A percentile compares a stretch with the other conserved stretches of the same genome.
phyloP scores from a whole-genome alignment of 2,888 invertebrate species.

The Drosophila diplacantha region DNA sequence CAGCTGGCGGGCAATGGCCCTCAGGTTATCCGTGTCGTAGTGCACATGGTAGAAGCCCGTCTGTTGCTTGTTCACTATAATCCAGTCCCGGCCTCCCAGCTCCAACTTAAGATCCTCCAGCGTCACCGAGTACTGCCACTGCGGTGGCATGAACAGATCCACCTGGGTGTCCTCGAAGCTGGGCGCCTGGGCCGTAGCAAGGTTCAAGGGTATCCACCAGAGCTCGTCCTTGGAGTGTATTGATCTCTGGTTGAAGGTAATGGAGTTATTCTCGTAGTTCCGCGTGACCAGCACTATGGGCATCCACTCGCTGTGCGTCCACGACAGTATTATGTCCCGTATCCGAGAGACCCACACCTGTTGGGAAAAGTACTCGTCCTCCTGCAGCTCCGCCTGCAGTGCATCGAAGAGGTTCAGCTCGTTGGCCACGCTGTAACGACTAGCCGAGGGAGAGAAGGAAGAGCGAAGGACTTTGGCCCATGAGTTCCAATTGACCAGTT shows the following conservation, averaged over 20 bases:
- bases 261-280: slow-evolving; percentile 79
- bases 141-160: slow-evolving; percentile 74
- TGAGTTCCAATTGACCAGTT: slow-evolving; percentile 72
- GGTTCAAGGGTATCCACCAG: slow-evolving; percentile 76
- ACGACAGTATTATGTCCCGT: slow-evolving; percentile 80
- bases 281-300: slow-evolving; percentile 80
- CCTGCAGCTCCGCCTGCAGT: slow-evolving; percentile 65
- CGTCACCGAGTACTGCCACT: slow-evolving; percentile 57
- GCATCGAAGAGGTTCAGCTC: slow-evolving; percentile 72
- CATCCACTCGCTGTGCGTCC: slow-evolving; percentile 82
- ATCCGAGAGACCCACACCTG: slow-evolving; percentile 73
- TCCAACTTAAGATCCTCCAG: slow-evolving; percentile 62
- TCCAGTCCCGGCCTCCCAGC: slow-evolving; percentile 70
- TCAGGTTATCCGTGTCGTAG: slow-evolving; percentile 84
- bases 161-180: slow-evolving; percentile 68
- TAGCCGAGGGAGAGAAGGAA: slow-evolving; percentile 53
- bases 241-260: slow-evolving; percentile 80
- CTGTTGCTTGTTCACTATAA: slow-evolving; percentile 76
- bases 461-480: slow-evolving; percentile 66
- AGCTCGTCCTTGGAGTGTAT: slow-evolving; percentile 58
- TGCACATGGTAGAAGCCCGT: slow-evolving; percentile 82
- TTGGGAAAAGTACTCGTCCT: slow-evolving; percentile 51
- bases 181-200: slow-evolving; percentile 64
- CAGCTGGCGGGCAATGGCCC: slow-evolving; percentile 81
- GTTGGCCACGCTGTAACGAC: slow-evolving; percentile 74